Base-by-base conservation (phyloP, 2,113 vertebrate genomes). In the Cygnus buccinator region DNA sequence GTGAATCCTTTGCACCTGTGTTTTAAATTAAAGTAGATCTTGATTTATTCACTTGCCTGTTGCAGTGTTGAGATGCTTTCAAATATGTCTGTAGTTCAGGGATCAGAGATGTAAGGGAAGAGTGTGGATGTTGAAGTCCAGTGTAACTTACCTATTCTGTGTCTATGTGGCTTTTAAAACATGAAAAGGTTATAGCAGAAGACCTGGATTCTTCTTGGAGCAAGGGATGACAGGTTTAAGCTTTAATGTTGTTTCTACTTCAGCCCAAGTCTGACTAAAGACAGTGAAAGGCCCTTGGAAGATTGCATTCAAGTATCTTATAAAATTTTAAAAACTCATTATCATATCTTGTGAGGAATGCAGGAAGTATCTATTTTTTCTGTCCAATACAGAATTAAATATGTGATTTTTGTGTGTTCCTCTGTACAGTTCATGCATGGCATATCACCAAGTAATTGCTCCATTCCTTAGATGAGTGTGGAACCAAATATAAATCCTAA, bases 21-120 rank as follows among this genome's bases (percentile, higher is more conserved):
- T 97, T 98, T 98, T 98, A 98, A 98, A 98, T 98, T 98, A 98
- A 98, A 98, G 95, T 97, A 97, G 96, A 95, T 98, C 97, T 98
- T 93, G 96, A 81, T 96, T 94, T 95, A 96, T 97, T 97, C 96
- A 76, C 97, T 97, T 89, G 44, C 39, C 50, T 76, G 37, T 52
- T 90, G 73, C 2, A 1, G 43, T 84, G 43, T 48, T 81, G 87
- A 86, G 73, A 29, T 95, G 67, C 83, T 87, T 94, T n/a, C 35
- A 82, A 87, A 66, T 41, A 9, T 21, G 21, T 52, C 68, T 80
- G 0, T n/a, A 46, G 73, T 61, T 90, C 52, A 62, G 84, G 55
- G 79, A 23, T 46, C 52, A 58, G 84, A 59, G 79, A 23, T 43
- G 46, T 13, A 10, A 68, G 65, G 65, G 41, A 67, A 43, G 13